These are phyloP conservation scores for Chlorops oryzae DNA, from an alignment of 1,140 invertebrate genomes.

Conservation along the genomic window DNA sequence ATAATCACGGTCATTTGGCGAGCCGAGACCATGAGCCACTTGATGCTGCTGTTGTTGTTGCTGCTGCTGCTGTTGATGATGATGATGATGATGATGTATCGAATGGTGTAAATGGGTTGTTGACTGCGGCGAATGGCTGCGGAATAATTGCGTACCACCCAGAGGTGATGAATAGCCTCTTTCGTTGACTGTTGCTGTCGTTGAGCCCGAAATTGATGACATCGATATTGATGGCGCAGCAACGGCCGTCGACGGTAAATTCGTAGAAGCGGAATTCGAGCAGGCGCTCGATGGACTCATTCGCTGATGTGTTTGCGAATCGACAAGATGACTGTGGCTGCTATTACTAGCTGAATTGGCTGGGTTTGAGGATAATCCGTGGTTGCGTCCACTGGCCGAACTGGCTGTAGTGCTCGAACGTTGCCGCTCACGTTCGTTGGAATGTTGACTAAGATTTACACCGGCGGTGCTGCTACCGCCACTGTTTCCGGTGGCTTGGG, in stretches of 20 bases:
- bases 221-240: slow-evolving; percentile 10
- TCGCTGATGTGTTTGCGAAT: neutral
- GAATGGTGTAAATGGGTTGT: slow-evolving; percentile 9
- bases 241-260: neutral
- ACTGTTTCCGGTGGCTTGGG: too few relatives aligned
- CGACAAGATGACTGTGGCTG: too few relatives aligned
- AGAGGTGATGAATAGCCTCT: slow-evolving; percentile 43
- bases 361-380: too few relatives aligned
- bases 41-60: slow-evolving; percentile 33
- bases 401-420: slow-evolving; percentile 4
- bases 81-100: slow-evolving; percentile 47
- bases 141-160: slow-evolving; percentile 27
- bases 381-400: neutral
- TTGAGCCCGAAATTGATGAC: neutral
- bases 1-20: slow-evolving; percentile 39
- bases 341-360: too few relatives aligned
- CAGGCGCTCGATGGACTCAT: neutral
- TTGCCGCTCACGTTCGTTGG: slow-evolving; percentile 30
- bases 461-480: slow-evolving; percentile 11
- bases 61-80: slow-evolving; percentile 42
- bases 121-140: slow-evolving; percentile 27
- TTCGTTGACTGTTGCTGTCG: slow-evolving; percentile 23
- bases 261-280: neutral
- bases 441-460: slow-evolving; percentile 26
- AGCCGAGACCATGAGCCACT: slow-evolving; percentile 38